Evolutionary conservation across 2,113 vertebrate species (phyloP).

Genomic region (Cyprinodon variegatus): DNA sequence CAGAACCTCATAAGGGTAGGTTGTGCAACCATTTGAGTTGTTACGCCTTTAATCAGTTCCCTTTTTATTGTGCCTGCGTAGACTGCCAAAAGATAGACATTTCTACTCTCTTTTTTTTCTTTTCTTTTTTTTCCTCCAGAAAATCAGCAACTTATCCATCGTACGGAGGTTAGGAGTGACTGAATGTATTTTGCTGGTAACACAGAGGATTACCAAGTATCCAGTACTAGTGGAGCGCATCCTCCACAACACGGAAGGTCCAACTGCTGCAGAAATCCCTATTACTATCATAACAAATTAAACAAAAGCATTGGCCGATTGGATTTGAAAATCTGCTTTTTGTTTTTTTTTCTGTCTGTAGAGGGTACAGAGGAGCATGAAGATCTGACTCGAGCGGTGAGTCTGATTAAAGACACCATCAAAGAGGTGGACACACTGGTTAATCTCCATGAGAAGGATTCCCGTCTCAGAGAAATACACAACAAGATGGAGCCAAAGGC

Average conservation of each 20-base stretch:
- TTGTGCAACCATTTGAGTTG: background rate
- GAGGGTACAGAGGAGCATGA: conserved; percentile 86
- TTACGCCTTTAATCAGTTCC: background rate
- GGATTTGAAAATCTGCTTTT: background rate
- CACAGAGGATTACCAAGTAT: conserved; percentile 97
- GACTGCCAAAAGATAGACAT: background rate
- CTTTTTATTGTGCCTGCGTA: background rate
- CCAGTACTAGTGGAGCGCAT: conserved; percentile 92
- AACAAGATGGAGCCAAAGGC: conserved; percentile 90
- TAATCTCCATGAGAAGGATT: conserved; percentile 85
- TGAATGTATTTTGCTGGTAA: conserved; percentile 93
- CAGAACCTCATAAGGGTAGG: conserved; percentile 92
- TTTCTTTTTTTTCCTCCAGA: conserved; percentile 74
- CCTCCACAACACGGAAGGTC: conserved; percentile 92
- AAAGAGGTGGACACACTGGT: conserved; percentile 88
- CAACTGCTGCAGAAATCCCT: background rate
- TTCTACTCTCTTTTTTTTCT: background rate
- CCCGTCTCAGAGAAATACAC: conserved; percentile 87
- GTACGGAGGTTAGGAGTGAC: conserved; percentile 91
- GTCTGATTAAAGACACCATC: conserved; percentile 88
- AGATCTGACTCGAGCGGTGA: conserved; percentile 84
- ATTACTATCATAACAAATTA: background rate
- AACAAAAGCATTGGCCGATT: background rate
- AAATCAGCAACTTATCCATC: conserved; percentile 88
- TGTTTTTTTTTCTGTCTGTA: conserved; percentile 42